These are phyloP conservation scores for Rhopalosiphum padi DNA, from an alignment of 1,140 invertebrate species.

Conservation along the genomic window DNA sequence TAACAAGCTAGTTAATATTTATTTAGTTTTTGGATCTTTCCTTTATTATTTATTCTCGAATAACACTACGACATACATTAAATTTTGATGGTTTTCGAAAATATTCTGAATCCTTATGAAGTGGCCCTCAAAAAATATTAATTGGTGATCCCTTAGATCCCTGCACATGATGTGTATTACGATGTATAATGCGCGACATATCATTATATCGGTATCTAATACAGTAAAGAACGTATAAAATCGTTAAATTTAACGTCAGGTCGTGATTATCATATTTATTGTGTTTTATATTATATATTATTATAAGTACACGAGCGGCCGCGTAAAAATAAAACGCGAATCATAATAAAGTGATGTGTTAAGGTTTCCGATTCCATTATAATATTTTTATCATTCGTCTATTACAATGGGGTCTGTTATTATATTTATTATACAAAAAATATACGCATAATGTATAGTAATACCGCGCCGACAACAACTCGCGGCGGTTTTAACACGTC, in stretches of 20 bases:
- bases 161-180: background rate
- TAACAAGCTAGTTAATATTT: too few relatives aligned
- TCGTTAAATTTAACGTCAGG: background rate
- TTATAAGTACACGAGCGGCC: background rate
- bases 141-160: background rate
- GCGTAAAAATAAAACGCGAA: background rate
- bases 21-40: background rate
- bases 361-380: background rate
- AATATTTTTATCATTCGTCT: background rate
- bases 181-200: background rate
- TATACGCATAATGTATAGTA: background rate
- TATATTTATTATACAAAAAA: background rate
- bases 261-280: background rate
- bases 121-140: background rate
- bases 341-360: background rate
- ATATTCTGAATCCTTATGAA: background rate
- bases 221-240: background rate
- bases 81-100: background rate
- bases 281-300: background rate
- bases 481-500: conserved; percentile 35
- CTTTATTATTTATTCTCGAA: background rate
- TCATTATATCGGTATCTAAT: background rate
- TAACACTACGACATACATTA: background rate
- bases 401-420: background rate
- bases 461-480: background rate